Conservation (phyloP, 35 echinoderm and acorn worm genomes). For the Stichopus chloronotus region DNA sequence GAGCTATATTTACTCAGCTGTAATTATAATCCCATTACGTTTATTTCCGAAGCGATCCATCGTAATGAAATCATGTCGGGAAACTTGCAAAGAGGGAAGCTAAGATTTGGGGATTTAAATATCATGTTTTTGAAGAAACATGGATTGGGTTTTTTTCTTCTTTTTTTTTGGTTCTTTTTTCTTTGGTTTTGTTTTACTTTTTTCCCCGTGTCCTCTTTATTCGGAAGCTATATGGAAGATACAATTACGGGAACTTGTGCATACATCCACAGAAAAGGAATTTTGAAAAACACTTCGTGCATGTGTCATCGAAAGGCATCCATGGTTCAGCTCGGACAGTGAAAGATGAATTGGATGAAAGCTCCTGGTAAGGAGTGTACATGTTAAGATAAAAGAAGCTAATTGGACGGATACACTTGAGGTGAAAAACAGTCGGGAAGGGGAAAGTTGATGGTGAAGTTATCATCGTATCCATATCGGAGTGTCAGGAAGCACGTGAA, state of each 20-base stretch:
- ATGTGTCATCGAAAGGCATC: background rate
- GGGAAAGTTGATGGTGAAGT: no score
- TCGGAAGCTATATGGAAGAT: background rate
- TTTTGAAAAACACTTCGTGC: background rate
- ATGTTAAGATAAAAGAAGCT: no score
- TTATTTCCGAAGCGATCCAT: slow-evolving; percentile 51
- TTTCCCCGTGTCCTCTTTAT: background rate
- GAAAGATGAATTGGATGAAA: no score
- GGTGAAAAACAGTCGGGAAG: no score
- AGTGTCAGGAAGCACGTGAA: no score
- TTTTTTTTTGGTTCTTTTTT: background rate
- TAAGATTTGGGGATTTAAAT: background rate
- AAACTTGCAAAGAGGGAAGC: background rate
- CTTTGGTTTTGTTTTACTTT: background rate
- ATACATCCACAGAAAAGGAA: background rate
- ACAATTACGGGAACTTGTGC: no score
- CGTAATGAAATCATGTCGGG: slow-evolving; percentile 19
- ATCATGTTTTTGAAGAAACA: slow-evolving; percentile 38
- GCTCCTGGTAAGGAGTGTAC: no score
- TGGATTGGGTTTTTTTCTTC: background rate
- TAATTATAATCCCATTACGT: slow-evolving; percentile 58
- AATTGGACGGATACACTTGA: no score
- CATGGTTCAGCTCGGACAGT: background rate
- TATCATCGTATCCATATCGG: no score
- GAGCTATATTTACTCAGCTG: slow-evolving; percentile 47